phyloP scores from a whole-genome alignment of 2,797 vertebrate species.

The Pseudochirops corinnae region DNA sequence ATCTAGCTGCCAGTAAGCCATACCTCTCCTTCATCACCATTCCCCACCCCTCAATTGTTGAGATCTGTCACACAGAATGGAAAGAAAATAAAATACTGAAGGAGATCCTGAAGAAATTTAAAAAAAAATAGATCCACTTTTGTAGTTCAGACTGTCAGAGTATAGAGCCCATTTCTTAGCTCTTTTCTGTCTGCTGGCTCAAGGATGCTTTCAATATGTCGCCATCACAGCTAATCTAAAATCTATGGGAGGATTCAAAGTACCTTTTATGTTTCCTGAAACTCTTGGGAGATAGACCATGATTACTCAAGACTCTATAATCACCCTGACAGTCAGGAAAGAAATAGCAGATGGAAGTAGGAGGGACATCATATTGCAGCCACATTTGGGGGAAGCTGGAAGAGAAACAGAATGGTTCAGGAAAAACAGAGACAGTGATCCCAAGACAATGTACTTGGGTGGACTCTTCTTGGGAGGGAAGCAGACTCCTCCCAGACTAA shows the following conservation, averaged over 20 bases:
- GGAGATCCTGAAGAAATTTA: not conserved
- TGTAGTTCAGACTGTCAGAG: not conserved
- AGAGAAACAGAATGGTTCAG: not conserved
- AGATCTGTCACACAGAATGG: not conserved
- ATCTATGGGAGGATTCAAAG: conserved; percentile 4
- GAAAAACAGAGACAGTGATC: not conserved
- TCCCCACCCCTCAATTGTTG: not conserved
- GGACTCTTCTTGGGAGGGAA: conserved; percentile 23
- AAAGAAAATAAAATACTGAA: not conserved
- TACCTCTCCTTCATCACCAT: not conserved
- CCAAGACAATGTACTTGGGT: conserved; percentile 5
- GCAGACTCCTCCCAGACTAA: not conserved
- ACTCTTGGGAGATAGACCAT: not conserved
- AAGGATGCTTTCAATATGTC: not conserved
- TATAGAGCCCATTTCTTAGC: not conserved
- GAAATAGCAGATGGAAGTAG: conserved; percentile 8
- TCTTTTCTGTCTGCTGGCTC: not conserved
- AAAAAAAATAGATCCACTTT: not conserved
- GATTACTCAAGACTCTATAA: not conserved
- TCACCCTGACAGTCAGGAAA: conserved; percentile 2
- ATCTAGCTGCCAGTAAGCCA: not conserved
- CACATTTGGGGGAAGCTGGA: not conserved
- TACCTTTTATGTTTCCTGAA: conserved; percentile 22
- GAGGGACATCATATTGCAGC: not conserved
- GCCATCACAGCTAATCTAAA: not conserved